Base-by-base conservation (phyloP, 2,113 vertebrate genomes). In the Ploceus nigricollis region DNA sequence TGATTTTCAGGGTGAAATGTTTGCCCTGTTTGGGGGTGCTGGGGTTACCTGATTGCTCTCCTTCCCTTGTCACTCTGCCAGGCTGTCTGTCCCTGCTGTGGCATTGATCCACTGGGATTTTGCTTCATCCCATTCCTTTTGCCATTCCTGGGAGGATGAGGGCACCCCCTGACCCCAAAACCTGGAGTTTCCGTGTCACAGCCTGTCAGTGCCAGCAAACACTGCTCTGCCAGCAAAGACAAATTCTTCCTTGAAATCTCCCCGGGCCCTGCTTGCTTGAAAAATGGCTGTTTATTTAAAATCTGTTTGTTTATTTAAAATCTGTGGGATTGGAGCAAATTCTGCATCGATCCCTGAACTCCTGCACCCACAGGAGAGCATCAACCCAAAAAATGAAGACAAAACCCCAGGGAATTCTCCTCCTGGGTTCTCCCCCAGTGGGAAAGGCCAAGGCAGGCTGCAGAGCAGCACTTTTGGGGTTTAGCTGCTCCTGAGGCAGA, bases 401-500 rank as follows among this genome's bases (percentile, higher is more conserved):
- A 35, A 7, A 85, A 56, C 1, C 30, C 9, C 2, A 2, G 6
- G 31, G 58, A 51, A 28, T 60, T 61, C 47, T 60, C 31, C 71
- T 24, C 2, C 70, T 39, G 82, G 50, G 13, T 14, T 64, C 33
- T 50, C 2, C 70, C 48, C 15, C 31, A 2, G 12, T 3, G 39
- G 57, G 35, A 54, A 48, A 15, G 14, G 61, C 50, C 54, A 17
- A 9, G 60, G 35, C 18, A 18, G 50, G 63, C 44, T 60, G 82
- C 75, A 65, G 22, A 60, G 30, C 40, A 4, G 14, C 35, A 6
- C 13, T 44, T 44, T 2, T 7, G 83, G 70, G 60, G 27, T 65
- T 45, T n/a, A 9, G 14, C n/a, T 20, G 35, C 61, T 66, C 42
- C 0, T 11, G 1, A 1, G 31, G 57, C 47, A 19, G 27, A 3